Conservation (phyloP, 1,140 invertebrate species). For the Drosophila setifemur region DNA sequence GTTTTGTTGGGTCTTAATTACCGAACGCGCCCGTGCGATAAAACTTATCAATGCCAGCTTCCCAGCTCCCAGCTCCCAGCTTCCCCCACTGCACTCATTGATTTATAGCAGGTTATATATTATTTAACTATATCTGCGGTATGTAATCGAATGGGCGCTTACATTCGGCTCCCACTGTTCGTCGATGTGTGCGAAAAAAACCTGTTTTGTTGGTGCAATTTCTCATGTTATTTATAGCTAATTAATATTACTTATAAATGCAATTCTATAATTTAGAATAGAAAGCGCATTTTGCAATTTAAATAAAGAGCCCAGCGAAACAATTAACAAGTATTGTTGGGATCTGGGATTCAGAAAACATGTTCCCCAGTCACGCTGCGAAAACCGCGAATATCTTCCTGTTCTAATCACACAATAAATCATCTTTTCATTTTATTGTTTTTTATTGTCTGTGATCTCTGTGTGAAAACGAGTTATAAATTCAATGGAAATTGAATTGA, state of each 20-base stretch:
- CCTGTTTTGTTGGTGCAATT: constrained; percentile 32
- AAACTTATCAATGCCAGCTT: constrained; percentile 72
- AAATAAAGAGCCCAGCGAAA: constrained; percentile 62
- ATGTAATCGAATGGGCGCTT: constrained; percentile 55
- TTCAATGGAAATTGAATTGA: constrained; percentile 51
- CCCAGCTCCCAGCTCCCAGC: constrained; percentile 6
- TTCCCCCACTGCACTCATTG: constrained; percentile 38
- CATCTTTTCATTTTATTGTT: constrained; percentile 62
- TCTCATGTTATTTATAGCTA: constrained; percentile 78
- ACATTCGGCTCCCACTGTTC: constrained; percentile 54
- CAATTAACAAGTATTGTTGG: constrained; percentile 31
- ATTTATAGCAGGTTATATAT: constrained; percentile 75
- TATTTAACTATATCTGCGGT: constrained; percentile 60
- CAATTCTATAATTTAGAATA: constrained; percentile 77
- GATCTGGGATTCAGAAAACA: constrained; percentile 48
- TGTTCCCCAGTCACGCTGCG: constrained; percentile 69
- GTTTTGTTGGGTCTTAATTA: constrained; percentile 57
- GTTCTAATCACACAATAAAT: constrained; percentile 77
- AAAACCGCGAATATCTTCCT: constrained; percentile 70
- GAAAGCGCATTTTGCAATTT: constrained; percentile 58
- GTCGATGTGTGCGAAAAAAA: constrained; percentile 21
- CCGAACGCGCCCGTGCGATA: constrained; percentile 75
- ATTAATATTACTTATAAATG: constrained; percentile 81
- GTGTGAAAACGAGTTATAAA: constrained; percentile 66
- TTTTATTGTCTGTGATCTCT: constrained; percentile 54